Evolutionary conservation across 30 jellyfish, hydroid and myxozoan genomes (phyloP).

Genomic region (Sanderia malayensis): DNA sequence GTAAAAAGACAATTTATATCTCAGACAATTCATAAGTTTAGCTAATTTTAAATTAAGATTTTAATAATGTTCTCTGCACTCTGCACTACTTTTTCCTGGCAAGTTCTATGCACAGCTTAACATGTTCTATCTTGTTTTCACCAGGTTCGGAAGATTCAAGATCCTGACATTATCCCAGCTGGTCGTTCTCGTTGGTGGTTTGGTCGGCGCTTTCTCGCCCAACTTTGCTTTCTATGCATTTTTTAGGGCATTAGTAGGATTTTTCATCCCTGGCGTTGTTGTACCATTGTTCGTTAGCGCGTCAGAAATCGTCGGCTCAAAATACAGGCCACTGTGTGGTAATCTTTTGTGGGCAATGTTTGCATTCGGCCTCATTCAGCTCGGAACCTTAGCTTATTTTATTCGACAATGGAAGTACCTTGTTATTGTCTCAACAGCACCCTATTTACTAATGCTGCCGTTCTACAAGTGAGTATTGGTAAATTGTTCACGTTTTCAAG

Average conservation of each 20-base stretch:
- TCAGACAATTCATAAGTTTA: too few relatives aligned
- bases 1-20: too few relatives aligned
- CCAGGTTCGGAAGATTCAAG: conserved; percentile 74
- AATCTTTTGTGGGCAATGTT: conserved; percentile 60
- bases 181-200: conserved; percentile 49
- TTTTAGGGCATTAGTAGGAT: conserved; percentile 67
- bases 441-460: conserved; percentile 53
- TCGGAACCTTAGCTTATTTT: conserved; percentile 77
- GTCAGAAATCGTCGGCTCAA: conserved; percentile 74
- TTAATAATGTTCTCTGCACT: too few relatives aligned
- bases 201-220: conserved; percentile 65
- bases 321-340: conserved; percentile 77
- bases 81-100: too few relatives aligned
- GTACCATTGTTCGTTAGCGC: conserved; percentile 74
- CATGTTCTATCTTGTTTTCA: conserved; percentile 8
- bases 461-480: conserved; percentile 46
- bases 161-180: conserved; percentile 57
- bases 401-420: conserved; percentile 73
- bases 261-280: conserved; percentile 73
- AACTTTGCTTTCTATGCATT: conserved; percentile 38
- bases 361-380: conserved; percentile 48
- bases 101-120: too few relatives aligned
- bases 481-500: too few relatives aligned
- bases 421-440: conserved; percentile 68
- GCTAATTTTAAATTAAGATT: too few relatives aligned